Evolutionary conservation across 2,113 vertebrate genomes (phyloP), one percentile per base, ranked within the genome.

Genomic region (Sorex fumeus): DNA sequence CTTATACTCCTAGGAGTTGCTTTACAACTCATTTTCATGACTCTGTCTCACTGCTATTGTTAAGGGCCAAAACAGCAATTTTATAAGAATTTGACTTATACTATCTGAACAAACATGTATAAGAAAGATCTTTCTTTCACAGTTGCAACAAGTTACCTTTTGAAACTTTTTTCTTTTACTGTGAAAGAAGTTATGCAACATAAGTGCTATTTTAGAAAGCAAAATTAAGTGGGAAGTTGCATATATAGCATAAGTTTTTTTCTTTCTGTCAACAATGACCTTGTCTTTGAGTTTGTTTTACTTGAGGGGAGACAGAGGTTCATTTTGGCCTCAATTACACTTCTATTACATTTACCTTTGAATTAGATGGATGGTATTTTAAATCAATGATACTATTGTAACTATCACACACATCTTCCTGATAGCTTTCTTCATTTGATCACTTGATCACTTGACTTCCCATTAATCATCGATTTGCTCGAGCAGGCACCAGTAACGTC

Each of bases 41-140:
- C 69, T 95, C 30, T 70, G 18, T 87, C 93, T 92, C 95, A 94
- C 85, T 95, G 83, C 91, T 84, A 93, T 84, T 67, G 67, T 91
- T 8, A 8, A 69, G 67, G 66, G 70, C n/a, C 43, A 10, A 72
- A 64, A 30, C 45, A 76, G 80, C 88, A 43, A 92, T 88, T 75
- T 81, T 84, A 62, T 67, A 74, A 93, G 81, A 53, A 91, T 83
- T 87, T 78, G 45, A 78, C 83, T 87, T 81, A 91, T 53, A 43
- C 15, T 19, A 36, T 40, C 10, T 71, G 57, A n/a, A 66, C 60
- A 18, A 62, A 36, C 60, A n/a, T 50, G 69, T 75, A 12, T 28
- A 72, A 34, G 45, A 78, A 16, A 32, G 75, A 91, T 2, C 3
- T 64, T 88, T 40, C 74, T n/a, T 12, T 89, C 92, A 32, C 19